These are phyloP conservation scores for Desoria tigrina DNA, from an alignment of 2,888 invertebrate genomes.

Conservation along the genomic window DNA sequence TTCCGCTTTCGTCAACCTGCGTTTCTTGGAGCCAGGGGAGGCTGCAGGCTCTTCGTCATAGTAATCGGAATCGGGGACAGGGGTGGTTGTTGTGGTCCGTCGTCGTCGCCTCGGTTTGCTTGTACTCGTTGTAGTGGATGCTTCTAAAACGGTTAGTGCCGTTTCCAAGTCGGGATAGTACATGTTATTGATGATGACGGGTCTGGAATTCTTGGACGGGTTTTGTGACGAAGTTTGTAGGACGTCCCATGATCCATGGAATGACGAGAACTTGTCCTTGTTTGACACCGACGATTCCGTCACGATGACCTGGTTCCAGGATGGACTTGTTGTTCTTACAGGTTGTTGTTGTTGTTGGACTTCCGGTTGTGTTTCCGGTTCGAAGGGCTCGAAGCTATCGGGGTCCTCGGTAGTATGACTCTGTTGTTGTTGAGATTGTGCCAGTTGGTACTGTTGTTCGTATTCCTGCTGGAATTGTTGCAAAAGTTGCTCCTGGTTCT, in stretches of 20 bases:
- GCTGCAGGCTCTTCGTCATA: conserved; percentile 1
- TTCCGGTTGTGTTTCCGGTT: neutral
- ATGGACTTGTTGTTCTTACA: neutral
- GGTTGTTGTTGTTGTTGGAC: neutral
- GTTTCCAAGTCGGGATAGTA: conserved; percentile 13
- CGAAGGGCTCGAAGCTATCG: too few species aligned
- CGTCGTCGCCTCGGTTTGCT: neutral
- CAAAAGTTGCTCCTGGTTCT: too few species aligned
- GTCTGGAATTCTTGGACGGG: neutral
- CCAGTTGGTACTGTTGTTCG: too few species aligned
- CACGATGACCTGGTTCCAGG: neutral
- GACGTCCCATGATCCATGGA: neutral
- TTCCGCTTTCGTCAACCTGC: too few species aligned
- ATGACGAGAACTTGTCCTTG: too few species aligned
- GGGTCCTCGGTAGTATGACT: too few species aligned
- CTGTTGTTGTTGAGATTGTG: too few species aligned
- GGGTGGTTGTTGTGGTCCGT: conserved; percentile 5
- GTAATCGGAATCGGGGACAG: conserved; percentile 9
- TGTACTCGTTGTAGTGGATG: neutral
- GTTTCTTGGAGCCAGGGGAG: neutral
- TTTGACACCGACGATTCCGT: too few species aligned
- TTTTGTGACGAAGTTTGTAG: too few species aligned
- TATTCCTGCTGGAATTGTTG: too few species aligned
- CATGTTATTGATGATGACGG: conserved; percentile 17
- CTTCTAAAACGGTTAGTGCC: neutral